A percentile compares a stretch with the other conserved stretches of the same genome.
Evolutionary conservation across 2,888 invertebrate genomes (phyloP).

Genomic region (Limulus polyphemus): DNA sequence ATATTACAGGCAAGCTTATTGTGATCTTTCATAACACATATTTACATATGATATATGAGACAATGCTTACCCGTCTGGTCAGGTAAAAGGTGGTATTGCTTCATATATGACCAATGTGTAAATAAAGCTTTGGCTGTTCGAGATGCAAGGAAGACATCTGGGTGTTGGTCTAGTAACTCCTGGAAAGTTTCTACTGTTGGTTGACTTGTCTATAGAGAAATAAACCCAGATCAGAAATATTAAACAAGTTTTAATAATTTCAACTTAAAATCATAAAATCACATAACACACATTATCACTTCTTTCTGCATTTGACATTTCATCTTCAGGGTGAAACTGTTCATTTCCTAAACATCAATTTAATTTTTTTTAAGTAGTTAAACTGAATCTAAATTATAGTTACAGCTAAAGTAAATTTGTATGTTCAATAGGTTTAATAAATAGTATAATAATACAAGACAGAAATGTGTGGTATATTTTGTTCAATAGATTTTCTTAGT

Average conservation of each 20-base stretch:
- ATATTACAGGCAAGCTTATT: too few relatives aligned
- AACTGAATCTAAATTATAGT: background rate
- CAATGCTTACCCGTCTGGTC: slow-evolving; percentile 58
- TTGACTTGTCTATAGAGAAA: slow-evolving; percentile 30
- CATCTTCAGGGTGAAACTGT: too few relatives aligned
- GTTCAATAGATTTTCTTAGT: too few relatives aligned
- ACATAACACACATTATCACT: too few relatives aligned
- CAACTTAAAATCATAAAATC: too few relatives aligned
- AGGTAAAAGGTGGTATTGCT: slow-evolving; percentile 76
- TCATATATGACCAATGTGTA: slow-evolving; percentile 83
- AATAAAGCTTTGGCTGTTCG: slow-evolving; percentile 72
- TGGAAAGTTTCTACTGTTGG: slow-evolving; percentile 61
- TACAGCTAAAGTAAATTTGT: background rate
- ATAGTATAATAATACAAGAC: too few relatives aligned
- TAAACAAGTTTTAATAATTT: too few relatives aligned
- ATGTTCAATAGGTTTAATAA: background rate
- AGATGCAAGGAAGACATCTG: slow-evolving; percentile 71
- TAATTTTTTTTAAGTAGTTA: background rate
- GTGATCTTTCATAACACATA: too few relatives aligned
- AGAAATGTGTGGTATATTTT: too few relatives aligned
- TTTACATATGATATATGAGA: too few relatives aligned
- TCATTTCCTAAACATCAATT: too few relatives aligned
- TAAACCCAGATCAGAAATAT: background rate
- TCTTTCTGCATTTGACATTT: too few relatives aligned
- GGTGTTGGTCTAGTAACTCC: slow-evolving; percentile 66